These are phyloP conservation scores for Nasua narica DNA, from an alignment of 2,797 vertebrate species.

Conservation along the genomic window DNA sequence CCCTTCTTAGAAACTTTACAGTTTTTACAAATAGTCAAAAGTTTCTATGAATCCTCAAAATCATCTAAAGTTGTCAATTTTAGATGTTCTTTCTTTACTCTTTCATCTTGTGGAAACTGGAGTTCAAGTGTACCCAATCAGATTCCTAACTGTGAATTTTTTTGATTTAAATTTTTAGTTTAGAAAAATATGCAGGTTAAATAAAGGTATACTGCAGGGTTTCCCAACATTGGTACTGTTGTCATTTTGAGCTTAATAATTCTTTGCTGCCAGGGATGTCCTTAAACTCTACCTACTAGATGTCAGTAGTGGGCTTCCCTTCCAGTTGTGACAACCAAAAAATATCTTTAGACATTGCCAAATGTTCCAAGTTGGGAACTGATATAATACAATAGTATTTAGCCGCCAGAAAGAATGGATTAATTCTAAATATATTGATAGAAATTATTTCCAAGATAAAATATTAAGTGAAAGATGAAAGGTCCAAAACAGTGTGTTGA, in stretches of 20 bases:
- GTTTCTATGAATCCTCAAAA: neutral
- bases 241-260: neutral
- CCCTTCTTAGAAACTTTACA: neutral
- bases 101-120: neutral
- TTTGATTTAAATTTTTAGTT: neutral
- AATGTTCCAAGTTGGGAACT: neutral
- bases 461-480: neutral
- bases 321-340: neutral
- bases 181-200: neutral
- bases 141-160: neutral
- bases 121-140: neutral
- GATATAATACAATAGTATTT: neutral
- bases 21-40: neutral
- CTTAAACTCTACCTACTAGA: neutral
- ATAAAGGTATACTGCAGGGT: neutral
- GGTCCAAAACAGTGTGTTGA: neutral
- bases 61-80: neutral
- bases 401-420: neutral
- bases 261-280: neutral
- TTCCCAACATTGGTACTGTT: neutral
- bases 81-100: neutral
- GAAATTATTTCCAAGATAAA: neutral
- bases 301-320: neutral
- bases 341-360: neutral
- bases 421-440: neutral